phyloP scores from a whole-genome alignment of 2,888 invertebrate genomes.

The Campaea margaritaria region DNA sequence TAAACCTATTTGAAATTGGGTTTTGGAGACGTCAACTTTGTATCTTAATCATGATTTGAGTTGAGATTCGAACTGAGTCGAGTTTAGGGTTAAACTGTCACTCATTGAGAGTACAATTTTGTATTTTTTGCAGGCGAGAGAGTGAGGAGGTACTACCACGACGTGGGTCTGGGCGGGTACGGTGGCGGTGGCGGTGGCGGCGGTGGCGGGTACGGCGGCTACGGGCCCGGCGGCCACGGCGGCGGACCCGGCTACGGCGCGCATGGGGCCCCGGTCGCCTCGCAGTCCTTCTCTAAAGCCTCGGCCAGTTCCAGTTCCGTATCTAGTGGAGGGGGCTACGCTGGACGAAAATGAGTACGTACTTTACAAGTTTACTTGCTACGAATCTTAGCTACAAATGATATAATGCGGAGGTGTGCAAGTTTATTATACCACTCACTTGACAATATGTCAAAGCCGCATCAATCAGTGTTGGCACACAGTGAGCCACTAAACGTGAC shows the following conservation, averaged over 20 bases:
- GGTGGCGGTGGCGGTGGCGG: slow-evolving; percentile 44
- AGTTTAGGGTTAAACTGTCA: no score
- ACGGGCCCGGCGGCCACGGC: slow-evolving; percentile 42
- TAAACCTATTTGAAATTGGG: no score
- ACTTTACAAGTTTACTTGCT: background rate
- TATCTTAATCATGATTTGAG: no score
- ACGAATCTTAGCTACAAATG: no score
- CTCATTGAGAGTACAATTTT: no score
- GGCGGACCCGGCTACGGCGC: slow-evolving; percentile 32
- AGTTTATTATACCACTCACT: no score
- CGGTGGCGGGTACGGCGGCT: slow-evolving; percentile 45
- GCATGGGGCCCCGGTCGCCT: slow-evolving; percentile 38
- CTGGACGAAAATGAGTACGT: slow-evolving; percentile 30
- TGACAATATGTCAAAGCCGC: no score
- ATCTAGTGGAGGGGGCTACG: slow-evolving; percentile 46
- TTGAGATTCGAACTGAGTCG: no score
- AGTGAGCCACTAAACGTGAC: no score
- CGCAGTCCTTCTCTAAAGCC: slow-evolving; percentile 67
- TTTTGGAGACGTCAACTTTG: no score
- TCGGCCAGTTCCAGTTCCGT: slow-evolving; percentile 65
- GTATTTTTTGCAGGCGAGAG: slow-evolving; percentile 50
- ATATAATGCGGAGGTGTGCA: no score
- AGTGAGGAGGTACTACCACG: slow-evolving; percentile 49
- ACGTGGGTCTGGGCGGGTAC: slow-evolving; percentile 47
- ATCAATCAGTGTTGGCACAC: no score